Conservation (phyloP, 2,113 vertebrate genomes). For the Poecilia latipinna region DNA sequence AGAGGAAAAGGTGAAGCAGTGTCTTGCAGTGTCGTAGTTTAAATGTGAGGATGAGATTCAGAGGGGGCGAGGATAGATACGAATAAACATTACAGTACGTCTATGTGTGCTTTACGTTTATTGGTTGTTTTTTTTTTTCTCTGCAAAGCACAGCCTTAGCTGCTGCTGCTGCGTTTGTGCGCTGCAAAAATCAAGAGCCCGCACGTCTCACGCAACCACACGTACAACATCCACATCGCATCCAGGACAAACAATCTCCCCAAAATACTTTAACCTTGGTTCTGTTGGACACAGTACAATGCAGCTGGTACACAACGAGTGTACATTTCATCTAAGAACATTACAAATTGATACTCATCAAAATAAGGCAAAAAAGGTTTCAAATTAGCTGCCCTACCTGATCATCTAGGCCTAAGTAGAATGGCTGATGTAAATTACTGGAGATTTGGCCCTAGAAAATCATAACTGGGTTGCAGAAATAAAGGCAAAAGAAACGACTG, state of each 20-base stretch:
- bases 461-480: constrained; percentile 65
- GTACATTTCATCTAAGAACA: constrained; percentile 36
- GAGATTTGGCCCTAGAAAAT: constrained; percentile 68
- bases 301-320: constrained; percentile 47
- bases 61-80: constrained; percentile 23
- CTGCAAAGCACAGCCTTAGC: constrained; percentile 54
- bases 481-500: constrained; percentile 67
- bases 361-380: constrained; percentile 73
- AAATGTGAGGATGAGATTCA: background rate
- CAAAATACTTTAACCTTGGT: constrained; percentile 48
- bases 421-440: constrained; percentile 45
- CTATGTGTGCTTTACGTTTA: constrained; percentile 63
- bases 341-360: constrained; percentile 43
- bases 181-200: constrained; percentile 59
- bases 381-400: constrained; percentile 71
- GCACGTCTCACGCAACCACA: constrained; percentile 27
- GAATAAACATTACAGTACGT: constrained; percentile 70
- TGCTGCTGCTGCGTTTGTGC: constrained; percentile 63
- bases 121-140: constrained; percentile 7
- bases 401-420: constrained; percentile 66
- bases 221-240: constrained; percentile 35
- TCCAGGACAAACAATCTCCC: constrained; percentile 35
- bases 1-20: constrained; percentile 63
- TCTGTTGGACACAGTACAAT: constrained; percentile 47
- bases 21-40: constrained; percentile 59